A percentile compares a stretch with the other conserved stretches of the same genome.
These are phyloP conservation scores for Lacanobia oleracea DNA, from an alignment of 2,888 invertebrate genomes.

Conservation along the genomic window DNA sequence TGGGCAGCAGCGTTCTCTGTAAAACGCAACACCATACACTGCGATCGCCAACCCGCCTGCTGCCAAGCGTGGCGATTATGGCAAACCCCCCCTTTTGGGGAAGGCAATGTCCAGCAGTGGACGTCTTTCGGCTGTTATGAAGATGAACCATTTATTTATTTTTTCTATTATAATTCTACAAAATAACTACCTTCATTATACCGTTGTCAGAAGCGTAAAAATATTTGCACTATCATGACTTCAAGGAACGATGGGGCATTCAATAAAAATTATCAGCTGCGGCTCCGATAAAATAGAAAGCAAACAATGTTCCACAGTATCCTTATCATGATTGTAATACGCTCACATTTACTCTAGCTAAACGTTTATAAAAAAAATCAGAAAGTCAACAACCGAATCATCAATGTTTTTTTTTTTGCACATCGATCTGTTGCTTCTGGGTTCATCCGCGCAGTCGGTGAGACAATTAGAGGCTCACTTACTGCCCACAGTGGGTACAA, in stretches of 20 bases:
- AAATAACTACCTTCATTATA: not conserved
- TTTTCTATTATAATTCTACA: too few relatives aligned
- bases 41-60: too few relatives aligned
- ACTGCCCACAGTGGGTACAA: slow-evolving; percentile 82
- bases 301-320: slow-evolving; percentile 63
- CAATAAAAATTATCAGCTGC: slow-evolving; percentile 67
- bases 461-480: slow-evolving; percentile 82
- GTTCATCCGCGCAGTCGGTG: slow-evolving; percentile 64
- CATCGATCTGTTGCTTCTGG: slow-evolving; percentile 46
- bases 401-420: slow-evolving; percentile 17
- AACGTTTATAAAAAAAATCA: slow-evolving; percentile 46
- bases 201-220: slow-evolving; percentile 13
- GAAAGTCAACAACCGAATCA: slow-evolving; percentile 40
- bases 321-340: slow-evolving; percentile 64
- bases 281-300: slow-evolving; percentile 68
- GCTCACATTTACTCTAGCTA: slow-evolving; percentile 50
- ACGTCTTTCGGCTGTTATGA: too few relatives aligned
- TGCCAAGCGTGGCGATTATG: too few relatives aligned
- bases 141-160: too few relatives aligned
- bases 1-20: too few relatives aligned
- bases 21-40: too few relatives aligned
- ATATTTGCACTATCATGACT: slow-evolving; percentile 33
- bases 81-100: too few relatives aligned
- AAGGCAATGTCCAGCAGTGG: too few relatives aligned
- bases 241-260: slow-evolving; percentile 51